phyloP scores from a whole-genome alignment of 35 echinoderm and acorn worm genomes.

The Apostichopus parvimensis region DNA sequence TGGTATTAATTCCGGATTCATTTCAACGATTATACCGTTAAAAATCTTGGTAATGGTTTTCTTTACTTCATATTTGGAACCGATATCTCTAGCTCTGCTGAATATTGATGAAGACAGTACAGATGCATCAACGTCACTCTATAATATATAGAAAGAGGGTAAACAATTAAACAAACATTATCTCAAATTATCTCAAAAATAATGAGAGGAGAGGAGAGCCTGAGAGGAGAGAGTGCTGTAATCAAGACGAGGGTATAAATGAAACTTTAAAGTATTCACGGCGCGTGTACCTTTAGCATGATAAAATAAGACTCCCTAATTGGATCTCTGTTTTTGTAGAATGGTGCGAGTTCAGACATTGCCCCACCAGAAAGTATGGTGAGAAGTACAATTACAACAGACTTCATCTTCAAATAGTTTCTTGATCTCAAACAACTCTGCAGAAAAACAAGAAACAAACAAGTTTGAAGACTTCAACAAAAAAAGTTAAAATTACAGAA shows the following conservation, averaged over 20 bases:
- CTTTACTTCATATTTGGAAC: constrained; percentile 29
- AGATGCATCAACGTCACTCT: constrained; percentile 40
- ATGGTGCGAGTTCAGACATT: constrained; percentile 7
- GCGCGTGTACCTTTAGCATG: constrained; percentile 3
- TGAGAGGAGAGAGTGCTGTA: no score
- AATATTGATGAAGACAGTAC: neutral
- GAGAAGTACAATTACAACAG: neutral
- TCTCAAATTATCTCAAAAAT: no score
- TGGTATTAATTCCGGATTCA: constrained; percentile 17
- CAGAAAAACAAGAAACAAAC: neutral
- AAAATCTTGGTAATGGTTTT: constrained; percentile 42
- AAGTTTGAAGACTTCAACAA: neutral
- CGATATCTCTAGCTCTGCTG: neutral
- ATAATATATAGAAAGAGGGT: neutral
- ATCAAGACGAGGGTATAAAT: no score
- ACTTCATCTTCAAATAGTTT: neutral
- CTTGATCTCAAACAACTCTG: neutral
- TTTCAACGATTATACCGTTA: constrained; percentile 56
- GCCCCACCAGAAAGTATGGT: neutral
- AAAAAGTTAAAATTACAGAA: neutral
- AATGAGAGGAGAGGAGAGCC: neutral
- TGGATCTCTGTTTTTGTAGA: constrained; percentile 20
- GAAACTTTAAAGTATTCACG: no score
- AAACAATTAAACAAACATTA: no score
- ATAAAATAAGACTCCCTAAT: constrained; percentile 29